Conservation (phyloP, 2,113 vertebrate species). For the Herpetotheres cachinnans region DNA sequence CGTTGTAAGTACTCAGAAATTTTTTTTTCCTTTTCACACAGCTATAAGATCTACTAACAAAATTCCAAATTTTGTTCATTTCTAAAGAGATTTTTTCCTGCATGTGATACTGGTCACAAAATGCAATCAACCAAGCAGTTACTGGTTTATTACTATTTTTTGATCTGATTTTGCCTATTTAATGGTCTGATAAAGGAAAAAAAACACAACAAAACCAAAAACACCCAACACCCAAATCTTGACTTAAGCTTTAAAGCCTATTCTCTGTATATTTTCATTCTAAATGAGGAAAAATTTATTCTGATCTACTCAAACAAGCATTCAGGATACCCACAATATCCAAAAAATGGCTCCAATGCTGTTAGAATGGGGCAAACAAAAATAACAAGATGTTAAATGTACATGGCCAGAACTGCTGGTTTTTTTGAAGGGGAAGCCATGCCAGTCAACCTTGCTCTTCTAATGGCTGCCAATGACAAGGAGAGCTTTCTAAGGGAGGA, state of each 20-base stretch:
- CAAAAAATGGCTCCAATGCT: not conserved
- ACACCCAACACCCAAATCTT: not conserved
- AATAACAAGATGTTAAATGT: not conserved
- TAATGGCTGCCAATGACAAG: fast-evolving
- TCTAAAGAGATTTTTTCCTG: not conserved
- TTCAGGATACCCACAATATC: fast-evolving
- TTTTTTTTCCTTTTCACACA: not conserved
- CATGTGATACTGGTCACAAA: not conserved
- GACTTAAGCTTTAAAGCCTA: not conserved
- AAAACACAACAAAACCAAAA: not conserved
- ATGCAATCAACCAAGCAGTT: not conserved
- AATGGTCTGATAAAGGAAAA: not conserved
- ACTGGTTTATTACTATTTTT: not conserved
- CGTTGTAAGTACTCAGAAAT: not conserved
- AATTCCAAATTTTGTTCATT: not conserved
- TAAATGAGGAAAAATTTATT: not conserved
- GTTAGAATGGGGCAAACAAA: not conserved
- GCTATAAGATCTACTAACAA: not conserved
- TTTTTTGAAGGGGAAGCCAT: not conserved
- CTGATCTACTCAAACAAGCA: not conserved
- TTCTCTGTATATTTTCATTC: not conserved
- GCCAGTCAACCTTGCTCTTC: not conserved
- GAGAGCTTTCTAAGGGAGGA: not conserved
- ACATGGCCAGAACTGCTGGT: fast-evolving
- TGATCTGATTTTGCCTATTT: not conserved